These are phyloP conservation scores for Procambarus clarkii DNA, from an alignment of 1,140 invertebrate species.

Conservation along the genomic window DNA sequence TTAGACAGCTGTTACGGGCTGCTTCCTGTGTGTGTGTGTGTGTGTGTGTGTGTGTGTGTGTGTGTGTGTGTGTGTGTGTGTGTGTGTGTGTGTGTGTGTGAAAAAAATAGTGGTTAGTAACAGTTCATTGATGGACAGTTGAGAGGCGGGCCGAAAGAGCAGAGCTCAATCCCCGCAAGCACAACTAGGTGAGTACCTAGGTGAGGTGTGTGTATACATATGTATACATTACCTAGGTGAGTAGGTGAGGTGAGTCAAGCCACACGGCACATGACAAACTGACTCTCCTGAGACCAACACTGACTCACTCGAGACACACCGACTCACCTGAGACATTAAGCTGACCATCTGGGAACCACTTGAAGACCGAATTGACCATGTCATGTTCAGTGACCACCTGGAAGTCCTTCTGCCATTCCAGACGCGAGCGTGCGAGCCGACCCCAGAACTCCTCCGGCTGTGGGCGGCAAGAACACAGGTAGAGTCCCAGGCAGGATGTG, in stretches of 20 bases:
- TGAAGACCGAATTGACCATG: conserved; percentile 75
- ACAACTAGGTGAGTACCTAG: too few species aligned
- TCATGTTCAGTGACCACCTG: conserved; percentile 76
- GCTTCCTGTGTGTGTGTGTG: background rate
- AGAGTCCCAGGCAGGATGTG: background rate
- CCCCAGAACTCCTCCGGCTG: conserved; percentile 78
- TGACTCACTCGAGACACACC: background rate
- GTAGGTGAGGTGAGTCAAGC: too few species aligned
- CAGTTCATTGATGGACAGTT: too few species aligned
- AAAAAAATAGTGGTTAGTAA: too few species aligned
- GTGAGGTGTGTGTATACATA: too few species aligned
- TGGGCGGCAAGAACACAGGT: background rate
- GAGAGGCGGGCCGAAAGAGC: too few species aligned
- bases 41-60: background rate
- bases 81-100: too few species aligned
- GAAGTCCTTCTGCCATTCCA: conserved; percentile 77
- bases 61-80: background rate
- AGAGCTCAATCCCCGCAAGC: too few species aligned
- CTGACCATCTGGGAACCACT: conserved; percentile 76
- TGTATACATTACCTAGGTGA: too few species aligned
- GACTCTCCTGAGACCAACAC: background rate
- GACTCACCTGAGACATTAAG: conserved; percentile 78
- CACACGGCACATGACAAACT: too few species aligned
- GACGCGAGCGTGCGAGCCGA: conserved; percentile 75
- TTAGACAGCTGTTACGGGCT: too few species aligned